A percentile compares a stretch with the other conserved stretches of the same genome.
Evolutionary conservation across 64 coral and sea anemone genomes (phyloP).

Genomic region (Montipora cactus): DNA sequence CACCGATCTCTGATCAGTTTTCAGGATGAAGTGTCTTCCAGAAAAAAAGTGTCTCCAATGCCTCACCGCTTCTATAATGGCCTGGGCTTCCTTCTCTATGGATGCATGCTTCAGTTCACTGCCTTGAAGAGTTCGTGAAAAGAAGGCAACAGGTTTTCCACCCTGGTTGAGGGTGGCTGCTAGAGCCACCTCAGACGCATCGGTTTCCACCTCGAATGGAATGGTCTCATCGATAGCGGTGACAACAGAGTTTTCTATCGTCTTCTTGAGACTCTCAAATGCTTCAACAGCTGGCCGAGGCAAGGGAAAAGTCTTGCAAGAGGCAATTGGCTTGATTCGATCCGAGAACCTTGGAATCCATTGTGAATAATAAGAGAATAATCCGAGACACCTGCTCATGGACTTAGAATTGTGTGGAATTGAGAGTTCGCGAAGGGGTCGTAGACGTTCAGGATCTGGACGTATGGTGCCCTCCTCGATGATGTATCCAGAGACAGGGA

Average conservation of each 20-base stretch:
- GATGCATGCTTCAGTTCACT: constrained; percentile 63
- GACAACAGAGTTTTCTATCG: constrained; percentile 46
- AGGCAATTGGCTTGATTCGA: constrained; percentile 36
- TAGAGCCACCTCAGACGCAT: constrained; percentile 75
- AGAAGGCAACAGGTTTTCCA: constrained; percentile 72
- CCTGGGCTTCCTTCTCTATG: constrained; percentile 73
- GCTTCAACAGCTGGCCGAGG: constrained; percentile 18
- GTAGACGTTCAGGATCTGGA: constrained; percentile 69
- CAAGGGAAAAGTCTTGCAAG: constrained; percentile 60
- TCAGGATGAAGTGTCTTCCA: constrained; percentile 75
- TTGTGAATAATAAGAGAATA: constrained; percentile 69
- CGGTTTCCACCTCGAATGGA: constrained; percentile 71
- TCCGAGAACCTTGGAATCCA: constrained; percentile 68
- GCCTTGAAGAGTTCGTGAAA: constrained; percentile 59
- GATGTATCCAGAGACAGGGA: constrained; percentile 78
- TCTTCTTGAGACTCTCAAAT: constrained; percentile 74
- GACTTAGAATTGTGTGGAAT: constrained; percentile 48
- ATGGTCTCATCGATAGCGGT: constrained; percentile 72
- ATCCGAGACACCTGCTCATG: constrained; percentile 55
- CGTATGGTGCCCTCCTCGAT: constrained; percentile 59
- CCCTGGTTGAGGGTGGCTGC: constrained; percentile 80
- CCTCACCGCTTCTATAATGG: constrained; percentile 71
- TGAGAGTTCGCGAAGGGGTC: constrained; percentile 65
- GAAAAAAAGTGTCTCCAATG: constrained; percentile 66
- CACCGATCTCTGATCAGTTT: constrained; percentile 66